Base-by-base conservation (phyloP, 92 coral and sea anemone species). In the Phenganax stokvisi region DNA sequence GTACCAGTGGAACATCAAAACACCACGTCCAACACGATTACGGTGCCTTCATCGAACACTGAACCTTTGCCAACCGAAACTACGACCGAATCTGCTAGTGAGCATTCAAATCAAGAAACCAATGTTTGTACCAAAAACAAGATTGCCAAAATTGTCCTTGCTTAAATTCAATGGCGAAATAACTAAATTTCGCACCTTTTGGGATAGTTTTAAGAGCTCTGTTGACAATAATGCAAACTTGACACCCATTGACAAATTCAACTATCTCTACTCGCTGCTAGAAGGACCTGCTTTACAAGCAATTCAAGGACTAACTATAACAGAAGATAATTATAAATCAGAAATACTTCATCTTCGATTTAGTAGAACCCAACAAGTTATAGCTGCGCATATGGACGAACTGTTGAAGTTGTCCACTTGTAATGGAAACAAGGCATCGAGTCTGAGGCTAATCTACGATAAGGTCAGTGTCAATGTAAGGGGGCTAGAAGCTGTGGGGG, bases 201-300 rank as follows among this genome's bases (percentile, higher is more conserved):
- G 77, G 84, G 77, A 69, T 81, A 81, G 79, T 51, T 80, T 80
- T 67, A 58, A 81, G 47, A 81, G 62, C 55, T 77, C 78, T 69
- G 84, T 81, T 16, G 63, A 81, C 66, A 77, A 29, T 28, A 77
- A 77, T 52, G 16, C 31, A 20, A 16, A 81, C 6, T 61, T 68
- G 52, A 61, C 65, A 28, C 77, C 78, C 62, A 56, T 81, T 17
- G 84, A 66, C 76, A 81, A 81, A 74, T 81, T 81, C 28, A 81
- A 81, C 64, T 69, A 70, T 70, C 51, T 80, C 6, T 72, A 80
- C 30, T 72, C 85, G 15, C 69, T 54, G 85, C 71, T 71, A 63
- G 79, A 71, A 37, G 84, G 63, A 25, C 84, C 57, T 30, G 84
- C 37, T 47, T 16, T 71, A 54, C 54, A 56, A 65, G 76, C 84